These are phyloP conservation scores for Liposcelis brunnea DNA, from an alignment of 2,888 invertebrate genomes.

Conservation along the genomic window DNA sequence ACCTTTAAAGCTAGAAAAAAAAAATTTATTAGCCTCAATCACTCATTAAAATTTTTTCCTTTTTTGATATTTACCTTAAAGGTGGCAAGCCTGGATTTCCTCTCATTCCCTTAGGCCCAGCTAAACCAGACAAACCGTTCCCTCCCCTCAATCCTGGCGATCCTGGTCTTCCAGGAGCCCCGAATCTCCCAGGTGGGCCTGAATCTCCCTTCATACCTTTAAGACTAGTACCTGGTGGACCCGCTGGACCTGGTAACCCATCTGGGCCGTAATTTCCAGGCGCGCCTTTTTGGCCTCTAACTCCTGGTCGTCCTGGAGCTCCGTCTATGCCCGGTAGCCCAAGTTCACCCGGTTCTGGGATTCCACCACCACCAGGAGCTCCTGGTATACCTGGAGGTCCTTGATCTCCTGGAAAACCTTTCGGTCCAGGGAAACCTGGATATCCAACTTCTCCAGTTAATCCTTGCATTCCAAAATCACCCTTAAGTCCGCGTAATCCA, in stretches of 20 bases:
- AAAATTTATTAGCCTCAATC: too few species aligned
- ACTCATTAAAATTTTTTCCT: too few species aligned
- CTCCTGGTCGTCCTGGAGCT: slow-evolving; percentile 42
- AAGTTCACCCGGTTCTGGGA: slow-evolving; percentile 19
- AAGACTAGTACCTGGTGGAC: slow-evolving; percentile 14
- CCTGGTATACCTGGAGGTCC: slow-evolving; percentile 60
- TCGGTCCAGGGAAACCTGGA: slow-evolving; percentile 10
- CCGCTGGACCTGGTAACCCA: slow-evolving; percentile 6
- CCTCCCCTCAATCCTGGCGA: slow-evolving; percentile 18
- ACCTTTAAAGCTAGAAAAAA: too few species aligned
- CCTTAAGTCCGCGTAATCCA: background rate
- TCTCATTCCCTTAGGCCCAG: slow-evolving; percentile 18
- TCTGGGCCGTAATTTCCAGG: background rate
- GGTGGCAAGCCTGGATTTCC: slow-evolving; percentile 22
- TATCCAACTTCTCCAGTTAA: background rate
- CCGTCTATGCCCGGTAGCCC: slow-evolving; percentile 23
- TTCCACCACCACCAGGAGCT: slow-evolving; percentile 45
- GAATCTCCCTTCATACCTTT: slow-evolving; percentile 14
- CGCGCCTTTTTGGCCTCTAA: slow-evolving; percentile 18
- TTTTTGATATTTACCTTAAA: slow-evolving; percentile 11
- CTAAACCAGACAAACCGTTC: slow-evolving; percentile 13
- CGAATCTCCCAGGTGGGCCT: slow-evolving; percentile 14
- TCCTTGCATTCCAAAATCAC: background rate
- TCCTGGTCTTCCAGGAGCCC: slow-evolving; percentile 15
- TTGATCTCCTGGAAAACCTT: slow-evolving; percentile 62